phyloP scores from a whole-genome alignment of 2,888 invertebrate genomes.

The Leucophora obtusa region DNA sequence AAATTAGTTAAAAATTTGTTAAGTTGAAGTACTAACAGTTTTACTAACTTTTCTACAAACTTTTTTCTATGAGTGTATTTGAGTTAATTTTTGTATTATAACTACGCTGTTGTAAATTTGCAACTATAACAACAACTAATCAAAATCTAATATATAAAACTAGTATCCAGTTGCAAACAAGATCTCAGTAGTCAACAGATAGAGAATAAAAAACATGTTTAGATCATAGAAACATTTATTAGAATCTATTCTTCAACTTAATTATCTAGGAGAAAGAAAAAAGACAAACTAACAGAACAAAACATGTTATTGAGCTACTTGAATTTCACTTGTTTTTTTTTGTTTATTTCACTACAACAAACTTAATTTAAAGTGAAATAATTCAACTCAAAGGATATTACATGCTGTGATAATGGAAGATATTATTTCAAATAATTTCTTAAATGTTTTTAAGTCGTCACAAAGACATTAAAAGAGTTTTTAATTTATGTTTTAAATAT shows the following conservation, averaged over 20 bases:
- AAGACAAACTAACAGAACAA: background rate
- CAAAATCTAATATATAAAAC: conserved; percentile 42
- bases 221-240: background rate
- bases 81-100: too few species aligned
- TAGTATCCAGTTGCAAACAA: conserved; percentile 52
- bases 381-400: background rate
- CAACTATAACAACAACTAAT: conserved; percentile 35
- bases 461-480: background rate
- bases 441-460: background rate
- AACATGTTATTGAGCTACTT: background rate
- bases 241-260: background rate
- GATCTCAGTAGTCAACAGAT: conserved; percentile 17
- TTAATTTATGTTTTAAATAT: too few species aligned
- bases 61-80: too few species aligned
- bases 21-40: too few species aligned
- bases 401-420: background rate
- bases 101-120: background rate
- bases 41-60: too few species aligned
- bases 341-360: too few species aligned
- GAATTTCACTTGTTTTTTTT: background rate
- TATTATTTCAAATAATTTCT: background rate
- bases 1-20: too few species aligned
- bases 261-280: background rate
- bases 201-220: background rate
- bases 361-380: background rate